Conservation (phyloP, 1,140 invertebrate genomes). For the Sipha flava region DNA sequence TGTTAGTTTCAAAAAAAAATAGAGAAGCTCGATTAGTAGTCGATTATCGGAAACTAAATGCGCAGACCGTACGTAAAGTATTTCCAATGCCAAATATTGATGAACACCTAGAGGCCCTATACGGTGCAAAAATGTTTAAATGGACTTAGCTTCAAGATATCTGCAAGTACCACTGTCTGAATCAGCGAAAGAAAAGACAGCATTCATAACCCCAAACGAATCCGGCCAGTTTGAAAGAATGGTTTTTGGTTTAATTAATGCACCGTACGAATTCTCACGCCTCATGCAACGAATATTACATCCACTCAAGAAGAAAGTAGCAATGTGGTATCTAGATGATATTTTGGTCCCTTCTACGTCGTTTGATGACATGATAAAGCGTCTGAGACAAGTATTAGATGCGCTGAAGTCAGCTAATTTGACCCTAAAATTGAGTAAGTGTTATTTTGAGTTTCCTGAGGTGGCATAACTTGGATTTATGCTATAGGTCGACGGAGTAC, state of each 20-base stretch:
- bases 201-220: too few species aligned
- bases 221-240: conserved; percentile 33
- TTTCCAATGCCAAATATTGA: conserved; percentile 37
- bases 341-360: background rate
- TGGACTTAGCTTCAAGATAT: conserved; percentile 36
- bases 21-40: conserved; percentile 33
- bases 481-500: background rate
- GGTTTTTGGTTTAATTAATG: conserved; percentile 38
- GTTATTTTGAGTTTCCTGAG: background rate
- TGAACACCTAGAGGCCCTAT: conserved; percentile 34
- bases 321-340: background rate
- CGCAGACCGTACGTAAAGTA: conserved; percentile 30
- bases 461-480: background rate
- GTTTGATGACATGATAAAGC: background rate
- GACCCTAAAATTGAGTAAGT: background rate
- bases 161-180: conserved; percentile 34
- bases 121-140: conserved; percentile 30
- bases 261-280: background rate
- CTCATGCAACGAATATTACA: conserved; percentile 15
- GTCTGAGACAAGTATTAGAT: background rate
- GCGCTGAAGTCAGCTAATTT: background rate
- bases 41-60: conserved; percentile 37
- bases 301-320: background rate
- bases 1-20: conserved; percentile 37
- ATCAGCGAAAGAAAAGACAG: too few species aligned